These are phyloP conservation scores for Lucifuga dentata DNA, from an alignment of 2,113 vertebrate species.

Conservation along the genomic window DNA sequence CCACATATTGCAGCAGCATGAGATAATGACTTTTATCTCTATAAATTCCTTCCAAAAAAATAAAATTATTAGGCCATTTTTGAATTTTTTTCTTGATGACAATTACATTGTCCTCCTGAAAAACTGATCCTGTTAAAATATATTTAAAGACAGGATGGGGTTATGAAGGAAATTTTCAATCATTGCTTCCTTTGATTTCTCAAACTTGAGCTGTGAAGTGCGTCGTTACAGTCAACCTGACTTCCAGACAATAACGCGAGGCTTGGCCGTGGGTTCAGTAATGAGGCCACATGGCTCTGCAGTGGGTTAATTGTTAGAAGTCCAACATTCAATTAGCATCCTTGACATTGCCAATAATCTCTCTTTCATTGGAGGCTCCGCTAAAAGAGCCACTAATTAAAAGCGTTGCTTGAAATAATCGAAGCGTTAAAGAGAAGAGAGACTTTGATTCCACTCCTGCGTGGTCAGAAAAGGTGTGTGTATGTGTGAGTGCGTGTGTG, in stretches of 20 bases:
- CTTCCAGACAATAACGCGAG: constrained; percentile 51
- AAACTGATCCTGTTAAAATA: too few relatives aligned
- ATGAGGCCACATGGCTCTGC: constrained; percentile 76
- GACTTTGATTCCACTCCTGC: constrained; percentile 74
- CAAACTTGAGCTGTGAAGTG: constrained; percentile 21
- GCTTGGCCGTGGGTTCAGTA: constrained; percentile 69
- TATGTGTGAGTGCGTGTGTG: constrained; percentile 31
- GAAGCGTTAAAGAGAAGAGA: constrained; percentile 77
- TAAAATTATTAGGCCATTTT: too few relatives aligned
- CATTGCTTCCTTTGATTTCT: constrained; percentile 23
- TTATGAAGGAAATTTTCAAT: too few relatives aligned
- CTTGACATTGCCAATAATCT: constrained; percentile 86
- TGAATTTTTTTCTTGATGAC: too few relatives aligned
- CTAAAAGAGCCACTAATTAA: constrained; percentile 82
- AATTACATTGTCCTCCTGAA: too few relatives aligned
- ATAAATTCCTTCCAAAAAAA: too few relatives aligned
- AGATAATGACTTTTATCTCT: too few relatives aligned
- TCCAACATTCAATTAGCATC: constrained; percentile 86
- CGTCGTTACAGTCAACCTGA: constrained; percentile 43
- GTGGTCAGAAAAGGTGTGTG: constrained; percentile 47
- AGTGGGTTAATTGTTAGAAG: constrained; percentile 82
- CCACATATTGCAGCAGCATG: too few relatives aligned
- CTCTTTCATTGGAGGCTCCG: constrained; percentile 80
- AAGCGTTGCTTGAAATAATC: constrained; percentile 83
- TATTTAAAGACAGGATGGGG: too few relatives aligned